Base-by-base conservation (phyloP, 2,888 invertebrate species). In the Phymatocera aterrima region DNA sequence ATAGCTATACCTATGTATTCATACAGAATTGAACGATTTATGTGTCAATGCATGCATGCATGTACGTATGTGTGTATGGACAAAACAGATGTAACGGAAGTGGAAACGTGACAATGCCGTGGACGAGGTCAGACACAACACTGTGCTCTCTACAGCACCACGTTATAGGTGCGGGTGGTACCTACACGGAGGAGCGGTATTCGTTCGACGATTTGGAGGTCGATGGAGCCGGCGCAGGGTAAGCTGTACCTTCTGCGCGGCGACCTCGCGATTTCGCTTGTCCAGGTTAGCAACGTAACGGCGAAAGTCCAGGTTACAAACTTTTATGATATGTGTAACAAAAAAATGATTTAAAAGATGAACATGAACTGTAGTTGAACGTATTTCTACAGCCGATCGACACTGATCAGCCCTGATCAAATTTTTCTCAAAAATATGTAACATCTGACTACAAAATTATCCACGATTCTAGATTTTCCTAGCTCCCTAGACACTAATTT, bases 171-270 rank as follows among this genome's bases (percentile, higher is more conserved):
- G 12, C 54, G 74, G 48, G 74, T 24, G 57, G 24, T 21, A 48
- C n/a, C n/a, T n/a, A n/a, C 51, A 28, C 43, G 77, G 65, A 64
- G 77, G 65, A 64, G 37, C 61, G 18, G 61, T 64, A 37, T 37
- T 64, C 34, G 61, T 34, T 64, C 40, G 60, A 72, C 81, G 83
- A 81, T 85, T 85, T 83, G 83, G 83, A 84, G 85, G 85, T 85
- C 85, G 85, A 85, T 85, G 83, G 83, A 85, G 85, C 83, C 83
- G 83, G 85, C 85, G 85, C 85, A 85, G 85, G 82, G 83, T 81
- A 83, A 31, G 6, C 54, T 34, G 37, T 24, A 70, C 64, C 77
- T 57, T 68, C 51, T 70, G 77, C 77, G 79, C 79, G 43, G 37
- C 48, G 68, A 75, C 46, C 54, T 68, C 57, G 18, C 40, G 40